Evolutionary conservation across 2,113 vertebrate genomes (phyloP), one percentile per base, ranked within the genome.

Genomic region (Sialia sialis): DNA sequence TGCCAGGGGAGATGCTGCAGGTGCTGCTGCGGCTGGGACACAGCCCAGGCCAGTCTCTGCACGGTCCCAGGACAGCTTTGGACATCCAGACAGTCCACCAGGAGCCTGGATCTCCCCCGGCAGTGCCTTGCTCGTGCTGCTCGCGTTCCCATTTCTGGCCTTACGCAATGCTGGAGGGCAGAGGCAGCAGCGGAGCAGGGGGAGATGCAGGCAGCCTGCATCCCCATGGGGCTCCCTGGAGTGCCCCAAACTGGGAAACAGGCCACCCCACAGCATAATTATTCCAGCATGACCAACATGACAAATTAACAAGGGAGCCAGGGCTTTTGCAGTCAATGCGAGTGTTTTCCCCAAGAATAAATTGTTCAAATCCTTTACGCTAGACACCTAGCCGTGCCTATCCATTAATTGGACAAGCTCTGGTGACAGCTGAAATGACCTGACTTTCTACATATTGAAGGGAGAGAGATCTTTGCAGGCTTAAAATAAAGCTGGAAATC

Each of bases 321-420:
- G 59, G 51, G 78, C 68, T 95, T 93, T 20, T 92, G 93, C 85
- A 93, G 73, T 20, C 79, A 72, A 87, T 73, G 84, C 36, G 62
- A 80, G 59, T 51, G 58, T 66, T 93, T 90, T 84, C 92, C 74
- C 72, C 36, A 5, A 41, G 55, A 95, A 96, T 88, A 94, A 97
- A 96, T 83, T 69, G 90, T 72, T 95, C 70, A 74, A 91, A 86
- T 95, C 89, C 83, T 92, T 92, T 91, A 96, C 7, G 25, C 70
- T 60, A 90, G 87, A 94, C 75, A 88, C 75, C 93, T 56, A 20
- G 69, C 88, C 63, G 6, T 94, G 94, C 64, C 81, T 91, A 15
- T 77, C 92, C 78, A 95, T 95, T 97, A 96, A 95, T n/a, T 95
- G 94, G 91, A 91, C 91, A 94, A 91, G 78, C 79, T 94, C 81